phyloP scores from a whole-genome alignment of 2,888 invertebrate genomes.

The Lathronympha strigana region DNA sequence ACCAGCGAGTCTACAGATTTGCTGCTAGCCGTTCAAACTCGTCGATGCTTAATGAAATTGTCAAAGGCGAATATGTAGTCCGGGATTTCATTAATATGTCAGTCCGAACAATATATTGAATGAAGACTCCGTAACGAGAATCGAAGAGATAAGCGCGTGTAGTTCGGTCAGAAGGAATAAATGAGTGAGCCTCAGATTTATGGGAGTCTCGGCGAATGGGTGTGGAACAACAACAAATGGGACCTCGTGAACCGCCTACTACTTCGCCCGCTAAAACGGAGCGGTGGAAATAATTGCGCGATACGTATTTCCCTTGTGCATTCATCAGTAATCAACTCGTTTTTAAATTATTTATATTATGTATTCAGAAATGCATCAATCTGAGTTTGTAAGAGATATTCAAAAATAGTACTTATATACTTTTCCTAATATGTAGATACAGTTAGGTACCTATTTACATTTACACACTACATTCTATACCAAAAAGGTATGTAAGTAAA shows the following conservation, averaged over 20 bases:
- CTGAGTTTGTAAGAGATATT: too few relatives aligned
- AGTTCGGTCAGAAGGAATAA: slow-evolving; percentile 36
- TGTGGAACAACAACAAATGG: slow-evolving; percentile 38
- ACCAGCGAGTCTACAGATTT: background rate
- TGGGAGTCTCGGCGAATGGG: slow-evolving; percentile 36
- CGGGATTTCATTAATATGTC: slow-evolving; percentile 7
- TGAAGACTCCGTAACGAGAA: slow-evolving; percentile 27
- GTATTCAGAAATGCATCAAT: too few relatives aligned
- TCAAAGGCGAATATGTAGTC: slow-evolving; percentile 9
- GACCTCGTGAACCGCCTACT: slow-evolving; percentile 34
- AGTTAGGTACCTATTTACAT: too few relatives aligned
- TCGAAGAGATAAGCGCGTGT: slow-evolving; percentile 23
- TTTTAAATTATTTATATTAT: background rate
- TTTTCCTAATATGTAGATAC: too few relatives aligned
- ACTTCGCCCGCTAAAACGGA: slow-evolving; percentile 27
- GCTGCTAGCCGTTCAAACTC: background rate
- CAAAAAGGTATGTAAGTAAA: too few relatives aligned
- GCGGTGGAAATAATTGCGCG: slow-evolving; percentile 22
- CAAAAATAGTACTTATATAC: too few relatives aligned
- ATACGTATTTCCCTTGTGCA: slow-evolving; percentile 9
- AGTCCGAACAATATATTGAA: slow-evolving; percentile 11
- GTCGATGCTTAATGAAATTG: background rate
- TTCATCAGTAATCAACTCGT: background rate
- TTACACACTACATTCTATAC: too few relatives aligned
- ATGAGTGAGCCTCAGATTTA: slow-evolving; percentile 39